Evolutionary conservation across 2,113 vertebrate genomes (phyloP).

Genomic region (Jaculus jaculus): DNA sequence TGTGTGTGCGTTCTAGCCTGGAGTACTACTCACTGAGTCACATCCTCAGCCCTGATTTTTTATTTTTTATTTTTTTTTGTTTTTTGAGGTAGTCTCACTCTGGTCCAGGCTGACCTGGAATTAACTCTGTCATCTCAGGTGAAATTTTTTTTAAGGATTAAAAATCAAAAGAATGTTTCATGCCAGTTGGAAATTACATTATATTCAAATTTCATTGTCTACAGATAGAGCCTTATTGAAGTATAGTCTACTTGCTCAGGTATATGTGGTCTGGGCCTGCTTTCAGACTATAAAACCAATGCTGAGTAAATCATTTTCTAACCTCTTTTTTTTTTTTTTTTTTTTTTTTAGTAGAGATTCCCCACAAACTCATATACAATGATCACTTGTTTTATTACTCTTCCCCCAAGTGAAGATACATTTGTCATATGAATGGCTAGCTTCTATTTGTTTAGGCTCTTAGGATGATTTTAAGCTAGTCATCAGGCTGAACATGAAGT

Average conservation of each 20-base stretch:
- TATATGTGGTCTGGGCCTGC: neutral
- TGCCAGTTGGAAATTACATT: constrained; percentile 27
- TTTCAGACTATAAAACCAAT: constrained; percentile 22
- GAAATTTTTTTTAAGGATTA: constrained; percentile 25
- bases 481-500: neutral
- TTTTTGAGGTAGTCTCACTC: no score
- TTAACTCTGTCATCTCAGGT: no score
- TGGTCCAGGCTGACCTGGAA: no score
- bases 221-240: neutral
- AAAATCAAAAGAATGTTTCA: neutral
- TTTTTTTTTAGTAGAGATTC: constrained; percentile 37
- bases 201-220: constrained; percentile 13
- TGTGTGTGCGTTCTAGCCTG: no score
- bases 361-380: neutral
- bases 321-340: no score
- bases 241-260: neutral
- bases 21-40: no score
- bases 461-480: neutral
- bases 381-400: neutral
- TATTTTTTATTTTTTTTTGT: no score
- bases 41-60: neutral
- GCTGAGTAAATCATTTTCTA: neutral
- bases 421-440: neutral
- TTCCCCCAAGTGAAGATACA: neutral
- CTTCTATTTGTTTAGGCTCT: constrained; percentile 18